Evolutionary conservation across 2,113 vertebrate genomes (phyloP), one percentile per base, ranked within the genome.

Genomic region (Peromyscus californicus): DNA sequence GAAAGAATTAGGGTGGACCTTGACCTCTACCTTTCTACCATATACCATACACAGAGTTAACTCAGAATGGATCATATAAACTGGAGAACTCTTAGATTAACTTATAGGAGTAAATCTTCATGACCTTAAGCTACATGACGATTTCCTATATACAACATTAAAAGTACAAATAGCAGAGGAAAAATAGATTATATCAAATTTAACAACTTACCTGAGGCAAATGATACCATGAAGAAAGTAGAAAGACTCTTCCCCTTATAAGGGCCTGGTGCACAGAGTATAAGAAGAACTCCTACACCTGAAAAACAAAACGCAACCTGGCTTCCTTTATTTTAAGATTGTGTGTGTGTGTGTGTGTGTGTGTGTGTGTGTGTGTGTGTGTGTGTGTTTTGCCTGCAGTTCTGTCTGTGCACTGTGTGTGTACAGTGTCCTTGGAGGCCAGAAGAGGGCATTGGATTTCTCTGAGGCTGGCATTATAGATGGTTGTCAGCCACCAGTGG

Each of bases 91-190:
- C 54, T 83, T 61, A 69, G 61, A 29, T 72, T n/a, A 83, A 96
- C 21, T 87, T 15, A 45, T 39, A 82, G 61, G 42, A 96, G 1
- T 94, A 97, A 79, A 93, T 67, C n/a, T 94, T 82, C 36, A 79
- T 89, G 70, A 91, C 70, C 5, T 42, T 69, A 75, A 36, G 26
- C 63, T 65, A 78, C 39, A 57, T 42, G 93, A 1, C 91, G 24
- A 10, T 88, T 93, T 93, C 67, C 67, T 67, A 22, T 19, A 33
- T 48, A 85, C 29, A 86, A 48, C 17, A 86, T 67, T 48, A 21
- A 86, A 86, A 67, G 29, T 65, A 65, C 39, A 67, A 33, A 67
- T 42, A 63, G 31, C 48, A 54, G 59, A 48, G 39, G 11, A 21
- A 86, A 45, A 86, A 85, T 31, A 74, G 84, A 61, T n/a, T 76